Conservation (phyloP, 2,888 invertebrate genomes). For the Chrysodeixis includens region DNA sequence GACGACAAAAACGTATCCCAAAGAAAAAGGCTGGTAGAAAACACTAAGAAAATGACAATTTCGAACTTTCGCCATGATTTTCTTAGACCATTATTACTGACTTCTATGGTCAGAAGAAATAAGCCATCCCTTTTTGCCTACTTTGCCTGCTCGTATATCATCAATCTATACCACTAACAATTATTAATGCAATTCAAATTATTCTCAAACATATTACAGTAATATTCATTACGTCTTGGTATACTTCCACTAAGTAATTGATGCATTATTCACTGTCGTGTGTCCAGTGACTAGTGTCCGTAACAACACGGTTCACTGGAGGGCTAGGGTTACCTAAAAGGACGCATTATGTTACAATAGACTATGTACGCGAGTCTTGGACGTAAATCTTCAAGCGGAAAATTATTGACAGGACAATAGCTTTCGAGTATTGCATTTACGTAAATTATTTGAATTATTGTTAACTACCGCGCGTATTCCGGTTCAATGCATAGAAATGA, state of each 20-base stretch:
- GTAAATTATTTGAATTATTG: not conserved
- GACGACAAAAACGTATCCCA: too few relatives aligned
- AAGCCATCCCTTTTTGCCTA: too few relatives aligned
- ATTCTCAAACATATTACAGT: not conserved
- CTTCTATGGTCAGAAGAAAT: too few relatives aligned
- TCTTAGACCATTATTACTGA: too few relatives aligned
- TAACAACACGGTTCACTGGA: slow-evolving; percentile 47
- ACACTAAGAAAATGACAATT: too few relatives aligned
- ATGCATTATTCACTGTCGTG: slow-evolving; percentile 46
- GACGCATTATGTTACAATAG: slow-evolving; percentile 18
- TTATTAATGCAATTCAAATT: too few relatives aligned
- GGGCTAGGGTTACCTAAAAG: slow-evolving; percentile 33
- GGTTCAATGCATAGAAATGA: too few relatives aligned
- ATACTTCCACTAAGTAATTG: slow-evolving; percentile 37
- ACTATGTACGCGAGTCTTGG: slow-evolving; percentile 13
- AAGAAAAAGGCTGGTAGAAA: too few relatives aligned
- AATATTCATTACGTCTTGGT: not conserved
- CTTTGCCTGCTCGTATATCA: too few relatives aligned
- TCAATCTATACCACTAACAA: too few relatives aligned
- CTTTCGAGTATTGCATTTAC: not conserved
- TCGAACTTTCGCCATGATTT: too few relatives aligned
- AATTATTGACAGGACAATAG: not conserved
- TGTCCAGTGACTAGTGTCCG: slow-evolving; percentile 45
- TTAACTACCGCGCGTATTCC: too few relatives aligned
- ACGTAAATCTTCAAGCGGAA: slow-evolving; percentile 5